Evolutionary conservation across 2,797 vertebrate genomes (phyloP).

Genomic region (Anabacerthia variegaticeps): DNA sequence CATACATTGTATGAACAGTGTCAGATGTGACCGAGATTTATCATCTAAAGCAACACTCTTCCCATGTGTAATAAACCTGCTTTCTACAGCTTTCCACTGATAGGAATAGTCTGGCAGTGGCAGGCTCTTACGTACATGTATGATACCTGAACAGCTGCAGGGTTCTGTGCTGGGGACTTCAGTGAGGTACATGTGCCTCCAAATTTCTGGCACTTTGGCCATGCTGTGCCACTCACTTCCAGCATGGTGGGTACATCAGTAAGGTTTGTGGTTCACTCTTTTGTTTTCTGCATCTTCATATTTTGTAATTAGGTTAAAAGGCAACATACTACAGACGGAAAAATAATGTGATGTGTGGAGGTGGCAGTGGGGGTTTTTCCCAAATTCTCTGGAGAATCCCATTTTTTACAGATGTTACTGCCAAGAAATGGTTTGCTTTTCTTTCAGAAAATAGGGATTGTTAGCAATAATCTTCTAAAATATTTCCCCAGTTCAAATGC

Average conservation of each 20-base stretch:
- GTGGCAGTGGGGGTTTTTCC: background rate
- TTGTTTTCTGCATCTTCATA: background rate
- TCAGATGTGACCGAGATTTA: background rate
- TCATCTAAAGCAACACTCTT: background rate
- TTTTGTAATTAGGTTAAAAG: background rate
- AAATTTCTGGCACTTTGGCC: background rate
- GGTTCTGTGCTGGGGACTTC: background rate
- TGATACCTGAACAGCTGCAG: background rate
- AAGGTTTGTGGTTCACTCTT: background rate
- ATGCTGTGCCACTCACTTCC: background rate
- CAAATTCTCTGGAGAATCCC: slow-evolving; percentile 4
- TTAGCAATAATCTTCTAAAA: background rate
- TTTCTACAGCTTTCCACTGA: background rate
- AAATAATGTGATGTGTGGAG: background rate
- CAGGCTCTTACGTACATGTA: background rate
- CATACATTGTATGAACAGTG: background rate
- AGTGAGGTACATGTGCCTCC: background rate
- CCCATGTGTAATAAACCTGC: background rate
- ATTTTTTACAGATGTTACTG: slow-evolving; percentile 20
- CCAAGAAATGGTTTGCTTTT: slow-evolving; percentile 3
- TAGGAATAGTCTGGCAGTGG: background rate
- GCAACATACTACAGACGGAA: background rate
- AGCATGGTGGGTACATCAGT: background rate
- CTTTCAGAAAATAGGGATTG: background rate
- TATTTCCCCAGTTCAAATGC: background rate